Evolutionary conservation across 1,140 invertebrate species (phyloP).

Genomic region (Ectropis grisescens): DNA sequence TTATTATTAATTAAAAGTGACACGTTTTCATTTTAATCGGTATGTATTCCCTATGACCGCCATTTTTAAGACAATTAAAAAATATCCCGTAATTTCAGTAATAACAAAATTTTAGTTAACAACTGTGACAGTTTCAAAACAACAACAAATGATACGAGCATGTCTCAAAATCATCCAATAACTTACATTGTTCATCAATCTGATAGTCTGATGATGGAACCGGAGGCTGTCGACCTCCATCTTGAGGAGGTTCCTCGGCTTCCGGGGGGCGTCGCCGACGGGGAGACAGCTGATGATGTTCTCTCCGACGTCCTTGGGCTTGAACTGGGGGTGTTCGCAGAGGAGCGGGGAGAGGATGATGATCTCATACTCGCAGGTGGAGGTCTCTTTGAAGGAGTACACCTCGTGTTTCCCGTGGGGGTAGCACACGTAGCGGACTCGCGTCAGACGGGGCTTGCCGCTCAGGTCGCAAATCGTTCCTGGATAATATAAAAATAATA

Average conservation of each 20-base stretch:
- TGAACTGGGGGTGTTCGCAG: conserved; percentile 92
- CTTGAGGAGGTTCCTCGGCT: conserved; percentile 80
- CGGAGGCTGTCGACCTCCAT: conserved; percentile 81
- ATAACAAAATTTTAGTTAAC: too few relatives aligned
- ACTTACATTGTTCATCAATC: conserved; percentile 34
- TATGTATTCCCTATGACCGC: too few relatives aligned
- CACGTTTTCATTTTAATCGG: too few relatives aligned
- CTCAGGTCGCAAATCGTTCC: conserved; percentile 93
- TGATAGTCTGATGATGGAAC: conserved; percentile 73
- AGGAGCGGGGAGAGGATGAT: conserved; percentile 87
- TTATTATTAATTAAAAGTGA: too few relatives aligned
- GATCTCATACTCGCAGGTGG: conserved; percentile 95
- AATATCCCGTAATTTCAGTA: too few relatives aligned
- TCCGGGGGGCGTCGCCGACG: conserved; percentile 76
- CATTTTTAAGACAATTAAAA: too few relatives aligned
- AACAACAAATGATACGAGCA: too few relatives aligned
- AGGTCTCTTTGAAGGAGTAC: conserved; percentile 92
- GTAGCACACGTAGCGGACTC: conserved; percentile 89
- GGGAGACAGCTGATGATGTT: conserved; percentile 87
- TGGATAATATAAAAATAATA: too few relatives aligned
- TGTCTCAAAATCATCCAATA: too few relatives aligned
- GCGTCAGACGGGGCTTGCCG: conserved; percentile 82
- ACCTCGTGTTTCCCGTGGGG: conserved; percentile 90
- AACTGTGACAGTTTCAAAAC: too few relatives aligned
- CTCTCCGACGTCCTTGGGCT: conserved; percentile 84